Evolutionary conservation across 2,888 invertebrate genomes (phyloP).

Genomic region (Ethmia dodecea): DNA sequence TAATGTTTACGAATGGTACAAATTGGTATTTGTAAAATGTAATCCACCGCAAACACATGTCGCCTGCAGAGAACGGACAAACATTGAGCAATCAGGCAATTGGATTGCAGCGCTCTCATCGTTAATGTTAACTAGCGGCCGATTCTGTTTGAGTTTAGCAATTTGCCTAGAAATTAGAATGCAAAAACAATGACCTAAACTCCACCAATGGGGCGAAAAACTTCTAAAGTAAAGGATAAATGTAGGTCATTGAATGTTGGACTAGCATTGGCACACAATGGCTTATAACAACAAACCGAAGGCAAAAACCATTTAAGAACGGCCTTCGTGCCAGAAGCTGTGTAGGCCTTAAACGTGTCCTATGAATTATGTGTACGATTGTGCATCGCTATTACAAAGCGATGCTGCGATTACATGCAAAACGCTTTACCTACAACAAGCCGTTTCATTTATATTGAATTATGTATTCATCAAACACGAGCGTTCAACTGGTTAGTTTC

Average conservation of each 20-base stretch:
- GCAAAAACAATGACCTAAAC: too few relatives aligned
- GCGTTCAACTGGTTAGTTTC: too few relatives aligned
- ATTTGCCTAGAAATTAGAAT: too few relatives aligned
- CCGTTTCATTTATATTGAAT: slow-evolving; percentile 19
- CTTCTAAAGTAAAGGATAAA: slow-evolving; percentile 33
- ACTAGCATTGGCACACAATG: slow-evolving; percentile 50
- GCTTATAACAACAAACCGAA: slow-evolving; percentile 47
- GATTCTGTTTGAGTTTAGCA: too few relatives aligned
- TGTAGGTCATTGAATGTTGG: slow-evolving; percentile 45
- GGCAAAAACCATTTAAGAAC: slow-evolving; percentile 53
- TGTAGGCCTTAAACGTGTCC: slow-evolving; percentile 38
- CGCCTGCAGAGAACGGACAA: too few relatives aligned
- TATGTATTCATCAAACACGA: slow-evolving; percentile 12
- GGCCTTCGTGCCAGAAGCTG: slow-evolving; percentile 40
- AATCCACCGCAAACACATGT: too few relatives aligned
- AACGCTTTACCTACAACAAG: slow-evolving; percentile 22
- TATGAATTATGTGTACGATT: slow-evolving; percentile 36
- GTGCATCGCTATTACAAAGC: slow-evolving; percentile 26
- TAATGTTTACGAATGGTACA: too few relatives aligned
- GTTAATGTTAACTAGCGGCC: too few relatives aligned
- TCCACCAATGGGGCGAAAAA: slow-evolving; percentile 27
- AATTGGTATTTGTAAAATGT: too few relatives aligned
- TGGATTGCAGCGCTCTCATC: too few relatives aligned
- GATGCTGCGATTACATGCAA: slow-evolving; percentile 23
- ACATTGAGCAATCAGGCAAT: too few relatives aligned